These are phyloP conservation scores for Microctonus aethiopoides DNA, from an alignment of 2,888 invertebrate genomes.

Conservation along the genomic window DNA sequence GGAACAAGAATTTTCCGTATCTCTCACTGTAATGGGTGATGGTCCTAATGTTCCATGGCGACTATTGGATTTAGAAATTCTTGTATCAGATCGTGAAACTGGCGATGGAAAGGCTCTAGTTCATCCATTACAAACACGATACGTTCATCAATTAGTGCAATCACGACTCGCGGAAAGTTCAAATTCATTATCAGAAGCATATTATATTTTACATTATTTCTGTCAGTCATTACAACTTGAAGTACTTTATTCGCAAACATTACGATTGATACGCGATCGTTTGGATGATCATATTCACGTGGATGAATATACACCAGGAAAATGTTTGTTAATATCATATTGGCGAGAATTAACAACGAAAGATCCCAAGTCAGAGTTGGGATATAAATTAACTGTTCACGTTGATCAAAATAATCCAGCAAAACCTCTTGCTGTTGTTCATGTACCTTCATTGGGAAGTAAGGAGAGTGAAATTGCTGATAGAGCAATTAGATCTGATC, in stretches of 20 bases:
- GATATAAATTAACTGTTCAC: constrained; percentile 89
- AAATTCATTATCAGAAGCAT: constrained; percentile 83
- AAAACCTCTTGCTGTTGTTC: constrained; percentile 78
- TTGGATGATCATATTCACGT: constrained; percentile 89
- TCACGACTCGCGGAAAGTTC: constrained; percentile 85
- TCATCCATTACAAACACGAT: constrained; percentile 92
- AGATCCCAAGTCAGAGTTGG: constrained; percentile 86
- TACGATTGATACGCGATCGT: constrained; percentile 87
- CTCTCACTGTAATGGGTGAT: constrained; percentile 97
- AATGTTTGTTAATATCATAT: constrained; percentile 91
- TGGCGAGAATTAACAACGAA: constrained; percentile 80
- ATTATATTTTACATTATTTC: constrained; percentile 89
- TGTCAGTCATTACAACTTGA: constrained; percentile 92
- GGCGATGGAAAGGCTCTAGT: constrained; percentile 97
- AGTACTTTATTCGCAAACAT: constrained; percentile 87
- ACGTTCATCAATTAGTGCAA: constrained; percentile 91
- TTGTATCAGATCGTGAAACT: constrained; percentile 97
- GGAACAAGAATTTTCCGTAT: constrained; percentile 95
- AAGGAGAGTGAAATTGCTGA: constrained; percentile 79
- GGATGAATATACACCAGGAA: constrained; percentile 91
- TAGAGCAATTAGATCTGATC: constrained; percentile 86
- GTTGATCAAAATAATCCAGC: constrained; percentile 86
- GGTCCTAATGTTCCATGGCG: constrained; percentile 94
- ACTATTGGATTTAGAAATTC: constrained; percentile 91
- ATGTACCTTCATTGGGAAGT: constrained; percentile 76